These are phyloP conservation scores for Phylloscopus trochilus DNA, from an alignment of 2,113 vertebrate species.

Conservation along the genomic window DNA sequence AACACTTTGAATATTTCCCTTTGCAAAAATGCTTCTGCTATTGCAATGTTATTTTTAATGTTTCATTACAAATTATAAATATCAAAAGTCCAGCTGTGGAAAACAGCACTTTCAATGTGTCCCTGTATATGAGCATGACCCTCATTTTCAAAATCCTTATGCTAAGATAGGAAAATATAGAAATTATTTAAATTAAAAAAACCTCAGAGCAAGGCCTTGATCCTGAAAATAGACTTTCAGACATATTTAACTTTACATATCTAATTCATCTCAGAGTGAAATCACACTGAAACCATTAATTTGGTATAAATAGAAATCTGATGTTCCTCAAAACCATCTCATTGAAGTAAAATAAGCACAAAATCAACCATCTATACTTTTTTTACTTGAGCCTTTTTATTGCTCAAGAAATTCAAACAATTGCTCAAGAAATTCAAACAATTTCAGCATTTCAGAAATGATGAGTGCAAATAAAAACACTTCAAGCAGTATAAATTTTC, in stretches of 20 bases:
- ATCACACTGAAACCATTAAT: neutral
- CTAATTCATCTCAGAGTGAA: neutral
- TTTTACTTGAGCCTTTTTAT: neutral
- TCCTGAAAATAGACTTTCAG: neutral
- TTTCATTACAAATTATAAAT: neutral
- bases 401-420: no score
- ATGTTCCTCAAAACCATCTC: neutral
- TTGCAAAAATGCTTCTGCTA: neutral
- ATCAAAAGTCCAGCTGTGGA: neutral
- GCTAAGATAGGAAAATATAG: neutral
- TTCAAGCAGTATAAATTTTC: neutral
- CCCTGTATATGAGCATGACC: neutral
- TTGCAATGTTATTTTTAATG: neutral
- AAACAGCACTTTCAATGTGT: neutral
- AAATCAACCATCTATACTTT: neutral
- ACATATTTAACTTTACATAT: neutral
- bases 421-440: no score
- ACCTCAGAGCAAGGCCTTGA: neutral
- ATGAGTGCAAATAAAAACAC: neutral
- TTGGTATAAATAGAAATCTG: neutral
- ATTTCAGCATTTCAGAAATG: neutral
- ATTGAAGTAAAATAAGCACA: neutral
- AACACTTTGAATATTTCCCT: neutral
- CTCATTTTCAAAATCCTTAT: neutral
- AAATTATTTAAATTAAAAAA: neutral